Evolutionary conservation across 2,113 vertebrate species (phyloP), one percentile per base, ranked within the genome.

Genomic region (Callipepla californica): DNA sequence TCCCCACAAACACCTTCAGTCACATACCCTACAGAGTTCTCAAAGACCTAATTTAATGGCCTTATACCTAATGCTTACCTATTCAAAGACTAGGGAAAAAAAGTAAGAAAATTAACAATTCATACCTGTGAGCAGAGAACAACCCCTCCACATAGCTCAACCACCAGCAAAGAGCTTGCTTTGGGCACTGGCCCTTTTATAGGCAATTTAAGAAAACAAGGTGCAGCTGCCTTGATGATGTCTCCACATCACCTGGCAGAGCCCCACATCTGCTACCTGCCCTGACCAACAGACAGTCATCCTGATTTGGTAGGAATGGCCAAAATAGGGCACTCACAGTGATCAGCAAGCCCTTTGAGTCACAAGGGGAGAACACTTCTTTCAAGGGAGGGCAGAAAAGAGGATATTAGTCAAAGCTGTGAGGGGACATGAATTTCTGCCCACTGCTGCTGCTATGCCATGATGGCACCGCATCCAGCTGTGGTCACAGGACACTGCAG

Each of bases 261-360:
- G 32, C 32, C 25, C 10, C 2, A 1, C 6, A 1, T 1, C 42
- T 42, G 34, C 48, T 63, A 13, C 53, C 85, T 93, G 67, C 44
- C 34, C 57, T 67, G 17, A 5, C 32, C 28, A 53, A 53, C 4
- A 78, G 38, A 78, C 94, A 65, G 70, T 57, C 34, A 47, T 55
- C 11, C 69, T 55, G 7, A 8, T 50, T 89, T 53, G 32, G 53
- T 42, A 70, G 22, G 9, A 25, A 61, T 0, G 1, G 34, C n/a
- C 14, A 34, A 88, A 25, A 67, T 0, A 0, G 17, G 12, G n/a
- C 7, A 4, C 42, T 63, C 1, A 0, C 2, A 34, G 40, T 81
- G 67, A 68, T 45, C 38, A 42, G 1, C 5, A 5, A 32, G 36
- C 13, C 13, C 23, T 79, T 28, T 72, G 26, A 30, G 58, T 59